Conservation (phyloP, 92 coral and sea anemone species). For the Phenganax marumi region DNA sequence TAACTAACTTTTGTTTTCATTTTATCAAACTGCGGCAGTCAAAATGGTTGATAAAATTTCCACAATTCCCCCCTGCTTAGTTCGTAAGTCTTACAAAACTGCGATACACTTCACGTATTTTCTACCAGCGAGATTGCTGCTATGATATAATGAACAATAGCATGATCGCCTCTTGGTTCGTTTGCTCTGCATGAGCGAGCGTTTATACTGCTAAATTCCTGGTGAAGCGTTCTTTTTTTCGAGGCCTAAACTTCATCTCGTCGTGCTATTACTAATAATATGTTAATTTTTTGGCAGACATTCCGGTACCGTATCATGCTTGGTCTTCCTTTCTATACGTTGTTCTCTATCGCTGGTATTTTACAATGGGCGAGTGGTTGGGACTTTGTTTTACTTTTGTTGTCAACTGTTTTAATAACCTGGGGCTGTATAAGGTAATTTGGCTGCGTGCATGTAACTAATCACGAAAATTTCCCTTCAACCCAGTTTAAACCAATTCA, state of each 20-base stretch:
- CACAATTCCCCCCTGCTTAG: no score
- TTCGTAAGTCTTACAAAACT: not conserved
- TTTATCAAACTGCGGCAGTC: no score
- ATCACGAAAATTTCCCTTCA: not conserved
- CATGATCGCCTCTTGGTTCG: no score
- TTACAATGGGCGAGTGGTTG: conserved; percentile 73
- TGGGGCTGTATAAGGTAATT: conserved; percentile 34
- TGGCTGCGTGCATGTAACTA: not conserved
- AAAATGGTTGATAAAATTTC: no score
- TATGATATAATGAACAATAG: no score
- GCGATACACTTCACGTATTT: not conserved
- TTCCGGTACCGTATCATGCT: conserved; percentile 75
- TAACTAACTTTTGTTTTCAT: no score
- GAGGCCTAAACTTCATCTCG: not conserved
- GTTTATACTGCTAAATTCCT: no score
- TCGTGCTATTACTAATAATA: not conserved
- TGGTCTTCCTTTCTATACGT: conserved; percentile 70
- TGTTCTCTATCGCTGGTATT: conserved; percentile 76
- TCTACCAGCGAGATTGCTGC: no score
- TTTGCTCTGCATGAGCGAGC: no score
- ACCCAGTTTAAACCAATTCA: no score
- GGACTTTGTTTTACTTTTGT: conserved; percentile 48
- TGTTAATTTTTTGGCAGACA: conserved; percentile 41
- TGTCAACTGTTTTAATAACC: conserved; percentile 28
- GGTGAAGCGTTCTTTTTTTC: not conserved